phyloP scores from a whole-genome alignment of 2,888 invertebrate species.

The Lasioglossum pauxillum region DNA sequence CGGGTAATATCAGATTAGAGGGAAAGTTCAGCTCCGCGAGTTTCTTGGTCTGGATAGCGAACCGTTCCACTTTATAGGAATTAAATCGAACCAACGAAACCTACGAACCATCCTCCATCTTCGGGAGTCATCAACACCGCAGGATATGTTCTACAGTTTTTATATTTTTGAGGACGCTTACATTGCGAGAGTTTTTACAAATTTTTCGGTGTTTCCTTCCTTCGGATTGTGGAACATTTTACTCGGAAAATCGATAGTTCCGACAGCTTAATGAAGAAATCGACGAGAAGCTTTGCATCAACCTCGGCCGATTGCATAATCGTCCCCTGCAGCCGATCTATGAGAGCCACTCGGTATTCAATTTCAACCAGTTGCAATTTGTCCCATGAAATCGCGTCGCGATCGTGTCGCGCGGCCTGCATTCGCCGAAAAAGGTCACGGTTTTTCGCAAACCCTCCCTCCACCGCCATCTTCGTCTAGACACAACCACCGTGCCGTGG shows the following conservation, averaged over 20 bases:
- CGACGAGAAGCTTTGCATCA: background rate
- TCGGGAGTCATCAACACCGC: background rate
- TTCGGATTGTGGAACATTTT: no score
- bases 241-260: background rate
- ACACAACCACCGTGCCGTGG: no score
- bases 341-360: constrained; percentile 43
- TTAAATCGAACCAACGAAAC: background rate
- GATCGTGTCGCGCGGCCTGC: constrained; percentile 24
- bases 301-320: background rate
- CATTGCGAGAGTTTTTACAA: no score
- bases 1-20: constrained; percentile 45
- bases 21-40: constrained; percentile 21
- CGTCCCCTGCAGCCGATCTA: constrained; percentile 34
- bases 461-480: background rate
- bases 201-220: no score
- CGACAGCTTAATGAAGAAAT: background rate
- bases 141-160: background rate
- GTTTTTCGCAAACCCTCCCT: constrained; percentile 48
- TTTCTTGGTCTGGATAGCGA: background rate
- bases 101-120: background rate
- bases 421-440: constrained; percentile 56
- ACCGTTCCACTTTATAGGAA: background rate
- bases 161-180: no score
- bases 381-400: constrained; percentile 44
- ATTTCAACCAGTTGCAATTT: constrained; percentile 50